Base-by-base conservation (phyloP, 2,888 invertebrate species). In the Temnothorax rugatulus region DNA sequence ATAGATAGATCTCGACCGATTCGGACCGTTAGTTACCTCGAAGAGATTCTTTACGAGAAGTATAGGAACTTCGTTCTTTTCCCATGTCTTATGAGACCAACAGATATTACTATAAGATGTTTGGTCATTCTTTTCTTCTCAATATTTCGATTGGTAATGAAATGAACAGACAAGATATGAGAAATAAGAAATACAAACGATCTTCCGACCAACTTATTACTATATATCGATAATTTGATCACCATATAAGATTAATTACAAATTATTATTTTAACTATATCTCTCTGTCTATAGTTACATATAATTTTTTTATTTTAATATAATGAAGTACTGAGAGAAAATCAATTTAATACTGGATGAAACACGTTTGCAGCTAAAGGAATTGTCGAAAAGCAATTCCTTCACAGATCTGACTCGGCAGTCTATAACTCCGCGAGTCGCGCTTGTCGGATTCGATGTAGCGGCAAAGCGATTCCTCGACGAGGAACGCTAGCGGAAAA, bases 11-110 rank as follows among this genome's bases (percentile, higher is more conserved):
- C 54, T 41, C 68, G 52, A 1, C 41, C 47, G 52, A 57, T 18
- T 75, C 44, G 61, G 69, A 29, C 66, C 69, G 76, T 88, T 86
- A 66, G 81, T 76, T 68, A 63, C 59, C 73, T 21, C 21, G 21
- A 73, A 73, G 25, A 73, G 25, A 25, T 73, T 54, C 59, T 57
- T 25, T 41, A 57, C 11, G 21, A 18, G 7, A 4, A 11, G 11
- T n/a, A 18, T 15, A 4, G 38, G 21, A 50, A 50, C 34, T 57
- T 34, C 15, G 2, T 47, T 47, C 29, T 34, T 34, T 34, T 13
- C n/a, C 5, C 15, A 2, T 34, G 34, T 21, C 18, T 75, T 63
- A 4, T 13, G 18, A 41, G 18, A 57, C 5, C 34, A 75, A 63
- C 15, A 44, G 63, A 75, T 21, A 50, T 38, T 47, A 47, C 7